A percentile compares a stretch with the other conserved stretches of the same genome.
These are phyloP conservation scores for Gymnocheta viridis DNA, from an alignment of 2,888 invertebrate species.

Conservation along the genomic window DNA sequence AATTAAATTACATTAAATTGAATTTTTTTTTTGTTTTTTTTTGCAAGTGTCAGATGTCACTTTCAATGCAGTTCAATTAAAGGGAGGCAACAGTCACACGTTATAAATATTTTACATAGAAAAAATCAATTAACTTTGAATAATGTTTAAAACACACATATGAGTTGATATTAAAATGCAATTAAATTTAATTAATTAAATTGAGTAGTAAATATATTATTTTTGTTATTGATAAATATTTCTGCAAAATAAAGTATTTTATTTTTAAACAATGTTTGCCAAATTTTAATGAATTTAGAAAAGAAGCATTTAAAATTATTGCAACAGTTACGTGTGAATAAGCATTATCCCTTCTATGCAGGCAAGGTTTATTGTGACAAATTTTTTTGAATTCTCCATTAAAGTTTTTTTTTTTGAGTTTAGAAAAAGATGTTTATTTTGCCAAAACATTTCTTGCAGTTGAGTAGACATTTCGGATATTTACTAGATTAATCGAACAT, in stretches of 20 bases:
- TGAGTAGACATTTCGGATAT: too few relatives aligned
- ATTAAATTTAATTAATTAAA: conserved; percentile 7
- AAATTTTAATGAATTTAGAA: not conserved
- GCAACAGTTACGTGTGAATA: too few relatives aligned
- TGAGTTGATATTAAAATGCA: conserved; percentile 16
- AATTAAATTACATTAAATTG: not conserved
- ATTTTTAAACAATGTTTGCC: not conserved
- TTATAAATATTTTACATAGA: not conserved
- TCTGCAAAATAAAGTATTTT: not conserved
- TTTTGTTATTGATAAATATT: not conserved
- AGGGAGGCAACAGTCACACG: not conserved
- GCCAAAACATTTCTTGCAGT: too few relatives aligned
- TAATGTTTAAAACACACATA: not conserved
- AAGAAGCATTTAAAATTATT: too few relatives aligned
- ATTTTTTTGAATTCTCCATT: too few relatives aligned
- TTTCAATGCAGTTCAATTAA: conserved; percentile 1
- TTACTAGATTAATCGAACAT: too few relatives aligned
- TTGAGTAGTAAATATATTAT: not conserved
- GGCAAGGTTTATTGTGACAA: too few relatives aligned
- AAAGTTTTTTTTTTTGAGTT: too few relatives aligned
- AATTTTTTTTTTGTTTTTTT: not conserved
- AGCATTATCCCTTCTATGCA: too few relatives aligned
- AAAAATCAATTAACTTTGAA: not conserved
- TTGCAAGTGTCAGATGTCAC: conserved; percentile 36
- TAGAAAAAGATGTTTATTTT: too few relatives aligned